Percentiles rank a stretch among this genome's conserved stretches.
These are phyloP conservation scores for Chloromyia formosa DNA, from an alignment of 2,888 invertebrate genomes.

Conservation along the genomic window DNA sequence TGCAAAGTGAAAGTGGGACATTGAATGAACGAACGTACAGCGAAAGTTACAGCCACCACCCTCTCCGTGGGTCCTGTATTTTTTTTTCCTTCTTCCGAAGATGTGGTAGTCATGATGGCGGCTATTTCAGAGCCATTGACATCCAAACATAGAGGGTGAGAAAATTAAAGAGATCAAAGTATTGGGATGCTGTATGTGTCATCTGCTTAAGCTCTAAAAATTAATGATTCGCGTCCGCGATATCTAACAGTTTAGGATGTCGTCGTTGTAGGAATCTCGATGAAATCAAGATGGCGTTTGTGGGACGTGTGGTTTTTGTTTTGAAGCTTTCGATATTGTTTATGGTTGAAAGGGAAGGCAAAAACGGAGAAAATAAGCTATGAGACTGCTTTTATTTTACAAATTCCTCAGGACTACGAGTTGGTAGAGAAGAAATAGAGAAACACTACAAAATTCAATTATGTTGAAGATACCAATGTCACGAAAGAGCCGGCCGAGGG, in stretches of 20 bases:
- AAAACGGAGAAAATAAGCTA: no score
- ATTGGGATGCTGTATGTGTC: constrained; percentile 56
- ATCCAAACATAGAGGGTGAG: constrained; percentile 45
- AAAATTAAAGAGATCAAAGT: constrained; percentile 46
- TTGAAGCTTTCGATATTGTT: no score
- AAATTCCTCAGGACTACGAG: no score
- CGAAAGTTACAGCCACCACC: no score
- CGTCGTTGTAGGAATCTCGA: not conserved
- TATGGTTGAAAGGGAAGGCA: no score
- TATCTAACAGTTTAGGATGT: constrained; percentile 36
- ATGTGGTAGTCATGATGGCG: constrained; percentile 38
- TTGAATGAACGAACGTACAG: not conserved
- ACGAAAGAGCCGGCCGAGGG: no score
- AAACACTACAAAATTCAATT: no score
- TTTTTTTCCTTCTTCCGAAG: constrained; percentile 3
- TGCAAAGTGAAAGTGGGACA: not conserved
- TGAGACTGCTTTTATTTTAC: no score
- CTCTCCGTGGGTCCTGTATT: not conserved
- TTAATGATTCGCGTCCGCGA: constrained; percentile 58
- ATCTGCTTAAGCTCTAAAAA: constrained; percentile 64
- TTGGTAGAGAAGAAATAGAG: no score
- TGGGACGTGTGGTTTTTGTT: no score
- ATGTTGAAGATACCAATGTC: no score
- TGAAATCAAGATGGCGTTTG: constrained; percentile 1
- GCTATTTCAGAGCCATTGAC: constrained; percentile 29